Conservation (phyloP, 2,888 invertebrate genomes). For the Gasteruption jaculator region DNA sequence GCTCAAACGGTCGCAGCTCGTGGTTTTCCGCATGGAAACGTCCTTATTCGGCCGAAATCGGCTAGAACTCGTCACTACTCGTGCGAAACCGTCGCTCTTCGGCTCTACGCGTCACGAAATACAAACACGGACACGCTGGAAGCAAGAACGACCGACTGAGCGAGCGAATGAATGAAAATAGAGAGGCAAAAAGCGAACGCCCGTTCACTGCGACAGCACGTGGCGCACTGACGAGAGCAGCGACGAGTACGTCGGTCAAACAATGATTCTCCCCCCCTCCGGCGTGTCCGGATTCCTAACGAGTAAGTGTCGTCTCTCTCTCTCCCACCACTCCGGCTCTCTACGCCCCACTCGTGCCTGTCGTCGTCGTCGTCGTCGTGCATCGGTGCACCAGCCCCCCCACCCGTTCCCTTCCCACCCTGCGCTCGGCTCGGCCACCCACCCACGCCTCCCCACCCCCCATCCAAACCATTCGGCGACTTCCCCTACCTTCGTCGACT, state of each 20-base stretch:
- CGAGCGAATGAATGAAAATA: too few relatives aligned
- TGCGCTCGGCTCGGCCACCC: conserved; percentile 14
- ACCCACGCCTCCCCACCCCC: conserved; percentile 17
- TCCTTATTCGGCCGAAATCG: neutral
- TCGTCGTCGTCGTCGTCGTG: conserved; percentile 4
- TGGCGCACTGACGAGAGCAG: conserved; percentile 53
- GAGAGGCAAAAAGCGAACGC: conserved; percentile 40
- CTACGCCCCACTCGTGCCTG: conserved; percentile 11
- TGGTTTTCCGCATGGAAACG: too few relatives aligned
- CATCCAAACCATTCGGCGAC: conserved; percentile 22
- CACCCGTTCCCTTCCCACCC: conserved; percentile 5
- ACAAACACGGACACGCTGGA: conserved; percentile 7
- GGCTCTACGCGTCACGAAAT: conserved; percentile 4
- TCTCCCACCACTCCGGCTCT: conserved; percentile 13
- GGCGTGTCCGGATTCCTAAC: conserved; percentile 32
- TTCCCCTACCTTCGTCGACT: conserved; percentile 3
- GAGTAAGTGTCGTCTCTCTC: conserved; percentile 21
- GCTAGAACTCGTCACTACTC: neutral
- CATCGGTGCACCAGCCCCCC: conserved; percentile 4
- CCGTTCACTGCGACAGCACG: conserved; percentile 50
- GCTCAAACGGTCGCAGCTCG: too few relatives aligned
- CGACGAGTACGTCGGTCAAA: conserved; percentile 43
- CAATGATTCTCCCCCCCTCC: conserved; percentile 37
- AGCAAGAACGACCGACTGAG: conserved; percentile 3
- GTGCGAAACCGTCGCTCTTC: conserved; percentile 7